Evolutionary conservation across 2,113 vertebrate genomes (phyloP), one percentile per base, ranked within the genome.

Genomic region (Nothocercus nigrocapillus): DNA sequence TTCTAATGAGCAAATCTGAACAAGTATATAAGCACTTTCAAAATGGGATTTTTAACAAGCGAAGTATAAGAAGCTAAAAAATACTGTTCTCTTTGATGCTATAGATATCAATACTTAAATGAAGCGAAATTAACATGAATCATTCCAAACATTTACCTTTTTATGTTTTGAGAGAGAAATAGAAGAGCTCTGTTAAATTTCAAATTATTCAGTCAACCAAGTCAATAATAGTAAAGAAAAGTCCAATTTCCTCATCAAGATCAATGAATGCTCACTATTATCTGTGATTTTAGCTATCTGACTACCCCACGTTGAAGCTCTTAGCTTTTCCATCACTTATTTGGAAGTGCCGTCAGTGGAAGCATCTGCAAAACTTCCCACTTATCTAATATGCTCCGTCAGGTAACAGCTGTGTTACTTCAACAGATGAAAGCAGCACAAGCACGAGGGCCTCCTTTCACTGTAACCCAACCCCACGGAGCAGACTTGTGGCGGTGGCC

Each of bases 161-260:
- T 84, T 81, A 25, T 70, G 66, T 88, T 92, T 97, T 97, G 77
- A 92, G 87, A 95, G 70, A 95, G 82, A 96, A 94, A 85, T 84
- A 93, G 90, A 96, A 95, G 80, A 95, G 73, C 85, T 83, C 66
- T 73, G 34, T 44, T 85, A 66, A 13, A 82, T 54, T 69, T 79
- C 49, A 95, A 25, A 96, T 92, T 54, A 90, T 86, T 89, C 90
- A 96, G 93, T 83, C 34, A 91, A 95, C 95, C 53, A 82, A 86
- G 74, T 54, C 76, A 93, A 54, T 70, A 74, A 44, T 36, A 82
- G 90, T 47, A 90, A 61, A 11, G 51, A n/a, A 87, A 82, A 85
- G 91, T 62, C 73, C 75, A 45, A 83, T 86, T 36, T 76, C 70
- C 90, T 89, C 80, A 82, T 77, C 76, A 30, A 32, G 83, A 56